Conservation (phyloP, 1,140 invertebrate species). For the Achroia grisella region DNA sequence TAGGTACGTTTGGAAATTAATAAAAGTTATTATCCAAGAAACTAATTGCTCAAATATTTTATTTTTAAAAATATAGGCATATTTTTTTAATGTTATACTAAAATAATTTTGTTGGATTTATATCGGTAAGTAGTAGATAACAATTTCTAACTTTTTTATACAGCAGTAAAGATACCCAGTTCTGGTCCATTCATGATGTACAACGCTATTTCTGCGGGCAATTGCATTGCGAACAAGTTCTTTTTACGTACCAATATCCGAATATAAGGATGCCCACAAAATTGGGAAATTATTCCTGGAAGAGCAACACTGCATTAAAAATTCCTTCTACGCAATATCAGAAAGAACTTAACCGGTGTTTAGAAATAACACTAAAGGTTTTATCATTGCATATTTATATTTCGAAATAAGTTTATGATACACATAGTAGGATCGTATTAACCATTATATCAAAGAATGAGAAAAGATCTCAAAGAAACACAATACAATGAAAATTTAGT, state of each 20-base stretch:
- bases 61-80: too few relatives aligned
- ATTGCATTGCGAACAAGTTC: constrained; percentile 41
- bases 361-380: constrained; percentile 48
- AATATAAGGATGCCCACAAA: constrained; percentile 33
- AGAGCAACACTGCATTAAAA: constrained; percentile 38
- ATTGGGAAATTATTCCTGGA: constrained; percentile 40
- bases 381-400: background rate
- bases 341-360: constrained; percentile 33
- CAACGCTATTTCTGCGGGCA: constrained; percentile 42
- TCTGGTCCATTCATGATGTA: constrained; percentile 50
- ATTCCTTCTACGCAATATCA: constrained; percentile 24
- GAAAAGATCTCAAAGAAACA: too few relatives aligned
- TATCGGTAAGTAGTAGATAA: too few relatives aligned
- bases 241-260: constrained; percentile 51
- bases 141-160: background rate
- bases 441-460: background rate
- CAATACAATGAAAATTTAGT: too few relatives aligned
- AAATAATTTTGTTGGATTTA: too few relatives aligned
- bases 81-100: too few relatives aligned
- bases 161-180: constrained; percentile 35
- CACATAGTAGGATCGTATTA: too few relatives aligned
- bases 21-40: too few relatives aligned
- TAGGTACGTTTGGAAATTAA: too few relatives aligned
- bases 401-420: background rate
- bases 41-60: too few relatives aligned